phyloP scores from a whole-genome alignment of 2,888 invertebrate species.

The Phlogophora meticulosa region DNA sequence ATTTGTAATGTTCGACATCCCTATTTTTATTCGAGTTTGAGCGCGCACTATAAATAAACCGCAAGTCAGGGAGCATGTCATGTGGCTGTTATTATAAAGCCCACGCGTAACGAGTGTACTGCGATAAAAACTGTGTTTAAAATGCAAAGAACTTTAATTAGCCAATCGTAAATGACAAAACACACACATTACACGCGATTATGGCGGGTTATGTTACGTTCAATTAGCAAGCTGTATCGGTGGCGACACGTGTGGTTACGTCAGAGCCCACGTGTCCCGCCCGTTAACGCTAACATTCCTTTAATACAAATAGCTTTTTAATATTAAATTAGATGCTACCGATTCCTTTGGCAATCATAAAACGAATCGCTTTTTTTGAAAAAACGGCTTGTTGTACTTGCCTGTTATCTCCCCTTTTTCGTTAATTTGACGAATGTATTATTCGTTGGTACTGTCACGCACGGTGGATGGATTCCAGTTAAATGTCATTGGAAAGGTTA shows the following conservation, averaged over 20 bases:
- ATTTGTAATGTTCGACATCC: conserved; percentile 70
- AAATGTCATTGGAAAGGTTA: conserved; percentile 61
- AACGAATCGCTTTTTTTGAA: conserved; percentile 61
- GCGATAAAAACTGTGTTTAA: conserved; percentile 74
- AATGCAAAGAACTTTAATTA: conserved; percentile 80
- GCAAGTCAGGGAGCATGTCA: conserved; percentile 68
- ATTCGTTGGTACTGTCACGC: conserved; percentile 60
- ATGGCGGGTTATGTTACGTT: conserved; percentile 70
- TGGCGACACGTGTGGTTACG: conserved; percentile 70
- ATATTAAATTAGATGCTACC: conserved; percentile 74
- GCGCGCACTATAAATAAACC: conserved; percentile 61
- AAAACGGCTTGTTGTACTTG: conserved; percentile 52
- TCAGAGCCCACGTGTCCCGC: conserved; percentile 71
- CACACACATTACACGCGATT: conserved; percentile 70
- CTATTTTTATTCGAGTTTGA: conserved; percentile 67
- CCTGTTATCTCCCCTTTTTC: conserved; percentile 54
- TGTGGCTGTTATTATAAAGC: conserved; percentile 70
- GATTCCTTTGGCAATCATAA: conserved; percentile 73
- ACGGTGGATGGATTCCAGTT: conserved; percentile 45
- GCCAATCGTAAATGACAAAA: conserved; percentile 75
- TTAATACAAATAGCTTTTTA: conserved; percentile 79
- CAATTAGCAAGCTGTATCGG: conserved; percentile 74
- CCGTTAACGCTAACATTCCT: conserved; percentile 66
- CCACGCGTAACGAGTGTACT: conserved; percentile 67
- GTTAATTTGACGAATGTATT: conserved; percentile 65